Evolutionary conservation across 2,113 vertebrate genomes (phyloP).

Genomic region (Monopterus albus): DNA sequence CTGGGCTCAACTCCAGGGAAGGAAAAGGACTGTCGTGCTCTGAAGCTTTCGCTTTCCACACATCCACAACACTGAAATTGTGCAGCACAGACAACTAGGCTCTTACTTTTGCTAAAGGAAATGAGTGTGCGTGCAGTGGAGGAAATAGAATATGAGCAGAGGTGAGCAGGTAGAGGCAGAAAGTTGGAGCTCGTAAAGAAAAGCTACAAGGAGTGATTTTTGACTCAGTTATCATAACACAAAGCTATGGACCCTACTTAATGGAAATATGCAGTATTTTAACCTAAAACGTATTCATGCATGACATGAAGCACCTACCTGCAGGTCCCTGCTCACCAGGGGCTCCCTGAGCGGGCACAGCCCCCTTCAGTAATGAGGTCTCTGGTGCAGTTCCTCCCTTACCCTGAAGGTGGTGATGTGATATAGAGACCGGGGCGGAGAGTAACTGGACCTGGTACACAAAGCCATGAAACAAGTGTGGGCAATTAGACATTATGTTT

Average conservation of each 20-base stretch:
- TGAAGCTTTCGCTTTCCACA: constrained; percentile 44
- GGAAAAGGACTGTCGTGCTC: constrained; percentile 39
- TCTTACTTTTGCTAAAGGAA: constrained; percentile 49
- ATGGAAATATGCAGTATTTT: too few relatives aligned
- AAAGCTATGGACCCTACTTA: too few relatives aligned
- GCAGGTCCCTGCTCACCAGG: constrained; percentile 84
- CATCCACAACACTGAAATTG: constrained; percentile 41
- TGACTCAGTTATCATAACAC: too few relatives aligned
- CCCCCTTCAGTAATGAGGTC: constrained; percentile 81
- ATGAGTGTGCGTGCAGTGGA: constrained; percentile 39
- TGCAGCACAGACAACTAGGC: constrained; percentile 39
- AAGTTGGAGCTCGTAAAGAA: constrained; percentile 13
- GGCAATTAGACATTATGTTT: neutral
- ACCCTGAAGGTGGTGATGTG: constrained; percentile 51
- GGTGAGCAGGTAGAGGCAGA: constrained; percentile 47
- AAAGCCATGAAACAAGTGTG: constrained; percentile 19
- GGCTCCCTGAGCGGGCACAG: constrained; percentile 80
- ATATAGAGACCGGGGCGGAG: constrained; percentile 54
- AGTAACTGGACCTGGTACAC: constrained; percentile 86
- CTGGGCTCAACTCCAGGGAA: constrained; percentile 53
- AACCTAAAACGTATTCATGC: constrained; percentile 4
- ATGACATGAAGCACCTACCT: constrained; percentile 70
- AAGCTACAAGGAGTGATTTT: neutral
- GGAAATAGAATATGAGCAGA: constrained; percentile 59
- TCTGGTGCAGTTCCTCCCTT: constrained; percentile 62